Conservation (phyloP, 2,888 invertebrate genomes). For the Nephrotoma flavescens region DNA sequence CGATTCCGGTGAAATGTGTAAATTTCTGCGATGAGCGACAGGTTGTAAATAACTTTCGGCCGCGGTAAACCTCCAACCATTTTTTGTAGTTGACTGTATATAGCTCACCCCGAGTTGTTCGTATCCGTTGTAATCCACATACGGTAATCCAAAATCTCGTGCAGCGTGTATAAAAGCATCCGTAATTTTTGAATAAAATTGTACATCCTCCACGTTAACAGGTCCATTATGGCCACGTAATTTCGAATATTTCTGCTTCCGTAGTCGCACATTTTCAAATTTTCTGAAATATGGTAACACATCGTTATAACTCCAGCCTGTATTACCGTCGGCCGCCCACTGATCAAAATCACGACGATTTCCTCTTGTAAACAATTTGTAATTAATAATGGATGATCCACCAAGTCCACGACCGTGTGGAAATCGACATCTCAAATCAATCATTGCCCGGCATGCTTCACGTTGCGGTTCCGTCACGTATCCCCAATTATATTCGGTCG, state of each 20-base stretch:
- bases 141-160: constrained; percentile 35
- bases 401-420: constrained; percentile 37
- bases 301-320: constrained; percentile 26
- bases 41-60: constrained; percentile 37
- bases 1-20: constrained; percentile 36
- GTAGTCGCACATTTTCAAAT: constrained; percentile 37
- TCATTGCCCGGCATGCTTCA: constrained; percentile 32
- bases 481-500: constrained; percentile 44
- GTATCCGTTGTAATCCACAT: constrained; percentile 25
- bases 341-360: constrained; percentile 31
- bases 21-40: constrained; percentile 31
- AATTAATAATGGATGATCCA: constrained; percentile 34
- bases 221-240: constrained; percentile 21
- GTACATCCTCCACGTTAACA: constrained; percentile 24
- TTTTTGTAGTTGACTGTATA: constrained; percentile 36
- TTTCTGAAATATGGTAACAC: constrained; percentile 34
- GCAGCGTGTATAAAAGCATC: constrained; percentile 44
- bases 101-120: constrained; percentile 37
- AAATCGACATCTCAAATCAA: constrained; percentile 20
- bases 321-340: constrained; percentile 27
- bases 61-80: constrained; percentile 35
- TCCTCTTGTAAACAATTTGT: constrained; percentile 35
- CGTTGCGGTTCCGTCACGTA: constrained; percentile 42
- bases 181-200: constrained; percentile 32
- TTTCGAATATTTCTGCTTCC: constrained; percentile 28